phyloP scores from a whole-genome alignment of 2,113 vertebrate genomes.

The Thryonomys swinderianus region DNA sequence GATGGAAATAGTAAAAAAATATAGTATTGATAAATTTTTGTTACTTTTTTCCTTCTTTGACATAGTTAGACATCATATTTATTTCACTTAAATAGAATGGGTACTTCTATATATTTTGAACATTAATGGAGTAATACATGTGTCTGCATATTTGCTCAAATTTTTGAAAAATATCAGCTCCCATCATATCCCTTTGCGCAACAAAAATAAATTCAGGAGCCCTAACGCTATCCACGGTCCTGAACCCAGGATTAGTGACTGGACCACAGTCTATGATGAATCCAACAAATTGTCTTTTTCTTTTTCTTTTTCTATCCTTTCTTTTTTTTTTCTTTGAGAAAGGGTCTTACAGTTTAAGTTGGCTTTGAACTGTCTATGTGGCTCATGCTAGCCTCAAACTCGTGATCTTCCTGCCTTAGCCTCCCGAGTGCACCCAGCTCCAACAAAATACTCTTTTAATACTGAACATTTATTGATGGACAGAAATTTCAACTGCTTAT shows the following conservation, averaged over 20 bases:
- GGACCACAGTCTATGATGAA: not conserved
- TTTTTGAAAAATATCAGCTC: not conserved
- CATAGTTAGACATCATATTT: not conserved
- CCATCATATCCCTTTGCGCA: not conserved
- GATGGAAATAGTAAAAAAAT: not conserved
- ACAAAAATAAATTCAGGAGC: not conserved
- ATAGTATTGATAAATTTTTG: not conserved
- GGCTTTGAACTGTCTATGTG: too few relatives aligned
- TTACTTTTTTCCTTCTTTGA: conserved; percentile 4
- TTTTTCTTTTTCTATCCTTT: too few relatives aligned
- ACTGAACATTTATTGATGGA: not conserved
- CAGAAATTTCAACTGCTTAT: not conserved
- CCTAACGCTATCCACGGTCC: conserved; percentile 57
- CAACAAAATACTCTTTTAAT: not conserved
- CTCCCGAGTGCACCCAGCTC: not conserved
- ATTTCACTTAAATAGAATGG: conserved; percentile 25
- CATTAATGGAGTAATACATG: not conserved
- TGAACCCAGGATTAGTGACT: not conserved
- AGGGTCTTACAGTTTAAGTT: too few relatives aligned
- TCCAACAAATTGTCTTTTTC: not conserved
- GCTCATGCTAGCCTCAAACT: too few relatives aligned
- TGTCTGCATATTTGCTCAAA: not conserved
- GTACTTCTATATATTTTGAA: not conserved
- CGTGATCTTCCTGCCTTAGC: too few relatives aligned
- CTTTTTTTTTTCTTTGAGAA: too few relatives aligned